Base-by-base conservation (phyloP, 2,113 vertebrate species). In the Geothlypis trichas region DNA sequence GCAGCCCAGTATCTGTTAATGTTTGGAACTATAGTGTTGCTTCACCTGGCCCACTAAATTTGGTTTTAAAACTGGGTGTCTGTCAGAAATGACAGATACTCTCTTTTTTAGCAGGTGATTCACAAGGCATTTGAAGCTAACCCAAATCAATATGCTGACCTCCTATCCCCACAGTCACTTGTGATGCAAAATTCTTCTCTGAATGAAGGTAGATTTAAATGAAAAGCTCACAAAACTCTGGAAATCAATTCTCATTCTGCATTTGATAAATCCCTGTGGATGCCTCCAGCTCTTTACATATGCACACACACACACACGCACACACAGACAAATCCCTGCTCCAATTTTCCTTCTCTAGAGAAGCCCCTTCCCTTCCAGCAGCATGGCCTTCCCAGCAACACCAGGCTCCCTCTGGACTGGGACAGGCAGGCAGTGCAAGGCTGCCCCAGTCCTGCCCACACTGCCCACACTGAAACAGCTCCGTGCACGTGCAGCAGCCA, bases 401-500 rank as follows among this genome's bases (percentile, higher is more conserved):
- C 10, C 3, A 0, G 30, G 2, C 26, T 6, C 26, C 6, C 49
- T 54, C n/a, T 5, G 3, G 52, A 17, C 23, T 4, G 67, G 61
- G 49, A 67, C 23, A 30, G 18, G 35, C 16, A 5, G 4, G 47
- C 55, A 37, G 26, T 15, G 7, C 41, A 42, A 41, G 57, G 51
- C 61, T 75, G 46, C 13, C 18, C 68, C 3, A 7, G 58, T 37
- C 41, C 46, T 13, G 47, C 15, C 37, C 63, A 59, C 3, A 2
- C 47, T 8, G 20, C 14, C 6, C 28, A 1, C 5, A 10, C 58
- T 9, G 1, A 46, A 73, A 68, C 2, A 2, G 19, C 52, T 12
- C 49, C 0, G 1, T 12, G 33, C 9, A 1, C 0, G 13, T 2
- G 3, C 52, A 61, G 39, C 67, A 31, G 63, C 17, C 47, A 8